Conservation (phyloP, 2,888 invertebrate species). For the Xylota sylvarum region DNA sequence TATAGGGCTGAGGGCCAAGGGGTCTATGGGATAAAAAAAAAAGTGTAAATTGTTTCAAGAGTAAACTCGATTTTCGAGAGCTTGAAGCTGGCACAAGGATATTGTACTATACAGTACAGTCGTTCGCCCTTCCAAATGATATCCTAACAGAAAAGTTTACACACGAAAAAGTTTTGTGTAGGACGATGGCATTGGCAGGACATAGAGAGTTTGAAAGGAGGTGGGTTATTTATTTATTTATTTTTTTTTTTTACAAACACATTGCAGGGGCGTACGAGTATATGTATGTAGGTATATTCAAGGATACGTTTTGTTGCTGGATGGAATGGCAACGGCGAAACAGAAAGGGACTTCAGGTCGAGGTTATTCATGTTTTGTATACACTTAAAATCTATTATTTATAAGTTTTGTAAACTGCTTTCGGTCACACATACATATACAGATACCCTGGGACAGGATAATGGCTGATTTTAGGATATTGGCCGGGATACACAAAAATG, state of each 20-base stretch:
- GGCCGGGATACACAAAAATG: constrained; percentile 37
- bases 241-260: background rate
- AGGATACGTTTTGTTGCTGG: constrained; percentile 62
- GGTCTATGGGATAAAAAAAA: constrained; percentile 29
- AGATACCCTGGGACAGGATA: constrained; percentile 29
- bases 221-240: constrained; percentile 18
- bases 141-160: constrained; percentile 57
- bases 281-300: constrained; percentile 24
- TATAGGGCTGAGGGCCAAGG: background rate
- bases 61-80: constrained; percentile 74
- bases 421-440: constrained; percentile 3
- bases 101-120: background rate
- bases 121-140: constrained; percentile 49
- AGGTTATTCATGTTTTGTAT: constrained; percentile 63
- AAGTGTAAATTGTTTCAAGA: constrained; percentile 69
- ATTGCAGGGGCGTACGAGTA: background rate
- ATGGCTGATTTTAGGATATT: constrained; percentile 43
- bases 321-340: constrained; percentile 45
- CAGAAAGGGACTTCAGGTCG: constrained; percentile 72
- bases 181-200: constrained; percentile 64
- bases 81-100: constrained; percentile 70
- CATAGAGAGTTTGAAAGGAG: constrained; percentile 56
- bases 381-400: constrained; percentile 69
- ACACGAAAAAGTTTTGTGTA: constrained; percentile 55
- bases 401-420: constrained; percentile 69